Conservation (phyloP, 2,888 invertebrate species). For the Priocnemis perturbator region DNA sequence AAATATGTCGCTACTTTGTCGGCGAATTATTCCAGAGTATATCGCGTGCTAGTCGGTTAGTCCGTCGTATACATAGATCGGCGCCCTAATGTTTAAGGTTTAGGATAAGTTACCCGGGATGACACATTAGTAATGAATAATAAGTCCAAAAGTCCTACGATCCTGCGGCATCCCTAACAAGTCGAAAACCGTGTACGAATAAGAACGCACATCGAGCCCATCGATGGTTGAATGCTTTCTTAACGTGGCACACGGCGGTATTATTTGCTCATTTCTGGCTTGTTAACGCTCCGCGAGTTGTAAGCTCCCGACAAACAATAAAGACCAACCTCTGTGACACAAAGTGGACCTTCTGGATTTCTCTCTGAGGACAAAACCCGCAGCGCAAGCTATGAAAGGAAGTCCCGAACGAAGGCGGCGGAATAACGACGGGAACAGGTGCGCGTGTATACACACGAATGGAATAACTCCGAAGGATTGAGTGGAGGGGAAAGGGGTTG, state of each 20-base stretch:
- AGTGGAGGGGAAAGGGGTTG: conserved; percentile 11
- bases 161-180: too few species aligned
- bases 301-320: conserved; percentile 28
- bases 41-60: too few species aligned
- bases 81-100: too few species aligned
- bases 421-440: conserved; percentile 22
- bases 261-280: conserved; percentile 1
- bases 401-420: conserved; percentile 38
- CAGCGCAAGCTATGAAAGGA: conserved; percentile 39
- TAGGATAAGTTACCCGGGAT: too few species aligned
- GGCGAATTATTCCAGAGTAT: too few species aligned
- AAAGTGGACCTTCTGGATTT: conserved; percentile 41
- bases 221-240: neutral
- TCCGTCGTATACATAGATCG: too few species aligned
- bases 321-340: conserved; percentile 16
- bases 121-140: too few species aligned
- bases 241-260: neutral
- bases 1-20: too few species aligned
- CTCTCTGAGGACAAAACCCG: conserved; percentile 44
- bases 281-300: conserved; percentile 2
- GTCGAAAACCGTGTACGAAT: too few species aligned
- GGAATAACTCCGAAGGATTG: conserved; percentile 4
- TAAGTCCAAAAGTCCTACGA: too few species aligned
- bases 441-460: conserved; percentile 4
- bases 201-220: too few species aligned